Percentiles rank a stretch among this genome's conserved stretches.
Conservation (phyloP, 2,113 vertebrate species). For the Aepyceros melampus region DNA sequence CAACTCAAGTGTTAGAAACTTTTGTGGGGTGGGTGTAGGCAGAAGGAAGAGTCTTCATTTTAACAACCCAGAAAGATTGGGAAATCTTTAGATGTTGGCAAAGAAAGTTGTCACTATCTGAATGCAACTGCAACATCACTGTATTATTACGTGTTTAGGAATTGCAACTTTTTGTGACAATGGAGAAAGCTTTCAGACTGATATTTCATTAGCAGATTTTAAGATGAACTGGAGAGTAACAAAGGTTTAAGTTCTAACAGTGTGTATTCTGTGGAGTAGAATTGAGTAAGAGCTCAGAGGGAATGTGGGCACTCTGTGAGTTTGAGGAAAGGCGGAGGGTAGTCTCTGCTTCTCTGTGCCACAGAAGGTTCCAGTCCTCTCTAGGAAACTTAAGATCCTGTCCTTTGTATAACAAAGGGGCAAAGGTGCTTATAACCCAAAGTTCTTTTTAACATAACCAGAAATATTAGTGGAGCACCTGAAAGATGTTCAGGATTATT, state of each 20-base stretch:
- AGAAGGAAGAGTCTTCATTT: neutral
- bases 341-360: neutral
- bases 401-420: neutral
- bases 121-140: neutral
- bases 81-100: neutral
- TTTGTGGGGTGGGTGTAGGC: fast-evolving
- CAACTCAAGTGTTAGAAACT: no score
- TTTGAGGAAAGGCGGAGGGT: neutral
- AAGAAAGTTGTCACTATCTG: neutral
- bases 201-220: neutral
- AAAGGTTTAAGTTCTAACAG: neutral
- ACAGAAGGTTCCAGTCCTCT: neutral
- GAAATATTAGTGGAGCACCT: neutral
- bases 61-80: neutral
- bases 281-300: neutral
- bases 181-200: neutral
- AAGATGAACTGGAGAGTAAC: neutral
- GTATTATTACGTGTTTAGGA: neutral
- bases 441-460: neutral
- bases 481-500: neutral
- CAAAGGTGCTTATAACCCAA: neutral
- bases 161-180: neutral
- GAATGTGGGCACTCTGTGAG: neutral
- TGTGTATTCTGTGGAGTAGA: neutral
- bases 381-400: neutral